phyloP scores from a whole-genome alignment of 2,797 vertebrate genomes.

The Mastacembelus armatus region DNA sequence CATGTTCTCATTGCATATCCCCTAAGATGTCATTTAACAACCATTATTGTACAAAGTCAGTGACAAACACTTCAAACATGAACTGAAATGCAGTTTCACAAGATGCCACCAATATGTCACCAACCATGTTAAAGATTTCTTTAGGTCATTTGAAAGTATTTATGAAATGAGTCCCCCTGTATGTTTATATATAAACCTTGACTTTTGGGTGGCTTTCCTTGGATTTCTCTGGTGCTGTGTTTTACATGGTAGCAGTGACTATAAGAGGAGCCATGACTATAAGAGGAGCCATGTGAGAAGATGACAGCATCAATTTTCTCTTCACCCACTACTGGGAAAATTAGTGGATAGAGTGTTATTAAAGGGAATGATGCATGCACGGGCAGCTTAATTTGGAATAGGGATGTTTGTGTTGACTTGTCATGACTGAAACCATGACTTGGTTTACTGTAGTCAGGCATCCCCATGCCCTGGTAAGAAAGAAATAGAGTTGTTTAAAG shows the following conservation, averaged over 20 bases:
- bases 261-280: slow-evolving; percentile 33
- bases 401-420: slow-evolving; percentile 48
- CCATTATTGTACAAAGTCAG: slow-evolving; percentile 50
- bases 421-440: slow-evolving; percentile 51
- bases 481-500: slow-evolving; percentile 13
- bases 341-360: slow-evolving; percentile 62
- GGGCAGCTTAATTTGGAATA: slow-evolving; percentile 39
- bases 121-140: slow-evolving; percentile 14
- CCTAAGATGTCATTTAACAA: slow-evolving; percentile 44
- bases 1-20: slow-evolving; percentile 46
- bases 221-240: slow-evolving; percentile 17
- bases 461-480: slow-evolving; percentile 3
- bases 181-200: neutral
- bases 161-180: slow-evolving; percentile 31
- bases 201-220: slow-evolving; percentile 6
- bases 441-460: slow-evolving; percentile 15
- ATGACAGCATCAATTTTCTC: slow-evolving; percentile 66
- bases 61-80: slow-evolving; percentile 30
- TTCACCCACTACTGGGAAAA: slow-evolving; percentile 43
- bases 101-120: slow-evolving; percentile 21
- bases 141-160: slow-evolving; percentile 5
- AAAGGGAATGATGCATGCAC: slow-evolving; percentile 62
- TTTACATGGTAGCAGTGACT: slow-evolving; percentile 29
- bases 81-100: slow-evolving; percentile 34
- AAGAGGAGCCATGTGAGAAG: slow-evolving; percentile 51